Conservation (phyloP, 1,140 invertebrate species). For the Mizuhopecten yessoensis region DNA sequence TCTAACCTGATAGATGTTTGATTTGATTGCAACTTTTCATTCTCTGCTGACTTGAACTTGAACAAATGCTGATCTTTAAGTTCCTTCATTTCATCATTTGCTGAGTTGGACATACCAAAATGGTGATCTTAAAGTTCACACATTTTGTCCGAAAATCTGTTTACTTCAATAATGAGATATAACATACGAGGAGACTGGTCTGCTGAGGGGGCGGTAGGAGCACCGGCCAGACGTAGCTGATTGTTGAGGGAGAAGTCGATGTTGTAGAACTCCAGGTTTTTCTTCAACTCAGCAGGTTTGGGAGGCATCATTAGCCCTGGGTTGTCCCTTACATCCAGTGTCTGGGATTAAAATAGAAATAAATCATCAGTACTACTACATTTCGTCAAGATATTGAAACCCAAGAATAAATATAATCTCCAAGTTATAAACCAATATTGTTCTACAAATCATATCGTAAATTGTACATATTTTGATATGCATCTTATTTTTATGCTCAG, state of each 20-base stretch:
- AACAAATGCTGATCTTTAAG: too few species aligned
- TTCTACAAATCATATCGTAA: too few species aligned
- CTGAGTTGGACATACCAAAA: too few species aligned
- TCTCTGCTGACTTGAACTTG: too few species aligned
- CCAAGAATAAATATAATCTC: not conserved
- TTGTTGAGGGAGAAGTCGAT: conserved; percentile 99
- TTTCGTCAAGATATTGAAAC: too few species aligned
- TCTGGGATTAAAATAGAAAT: conserved; percentile 82
- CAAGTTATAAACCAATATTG: too few species aligned
- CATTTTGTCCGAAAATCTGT: not conserved
- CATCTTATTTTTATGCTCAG: too few species aligned
- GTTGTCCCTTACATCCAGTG: conserved; percentile 96
- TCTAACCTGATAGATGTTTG: too few species aligned
- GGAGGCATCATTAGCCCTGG: conserved; percentile 99
- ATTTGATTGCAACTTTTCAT: too few species aligned
- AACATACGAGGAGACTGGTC: conserved; percentile 76
- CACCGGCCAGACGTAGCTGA: conserved; percentile 95
- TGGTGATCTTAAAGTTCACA: too few species aligned
- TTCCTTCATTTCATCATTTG: too few species aligned
- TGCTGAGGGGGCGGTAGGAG: conserved; percentile 87
- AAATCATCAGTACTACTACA: not conserved
- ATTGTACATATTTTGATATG: too few species aligned
- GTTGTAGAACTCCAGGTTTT: conserved; percentile 96
- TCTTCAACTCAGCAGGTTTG: conserved; percentile 91
- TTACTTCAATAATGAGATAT: not conserved